Conservation (phyloP, 53 echinoderm and acorn worm species). For the Echinarachnius parma region DNA sequence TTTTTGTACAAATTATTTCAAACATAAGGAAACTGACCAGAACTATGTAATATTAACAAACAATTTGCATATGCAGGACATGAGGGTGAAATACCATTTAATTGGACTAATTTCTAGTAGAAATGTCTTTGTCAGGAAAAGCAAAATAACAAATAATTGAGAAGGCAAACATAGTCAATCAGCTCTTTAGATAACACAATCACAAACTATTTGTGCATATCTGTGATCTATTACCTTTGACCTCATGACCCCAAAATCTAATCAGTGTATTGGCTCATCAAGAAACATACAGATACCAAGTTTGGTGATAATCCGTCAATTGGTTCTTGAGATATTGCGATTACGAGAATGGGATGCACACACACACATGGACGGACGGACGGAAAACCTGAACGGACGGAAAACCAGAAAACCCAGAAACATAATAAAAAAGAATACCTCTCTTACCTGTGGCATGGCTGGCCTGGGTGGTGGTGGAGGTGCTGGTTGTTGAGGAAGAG, state of each 20-base stretch:
- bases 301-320: neutral
- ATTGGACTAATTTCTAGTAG: too few relatives aligned
- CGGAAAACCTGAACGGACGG: neutral
- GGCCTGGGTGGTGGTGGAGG: conserved; percentile 13
- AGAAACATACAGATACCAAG: neutral
- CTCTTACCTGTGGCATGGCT: conserved; percentile 15
- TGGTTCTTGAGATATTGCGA: neutral
- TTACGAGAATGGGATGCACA: too few relatives aligned
- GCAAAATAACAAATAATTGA: too few relatives aligned
- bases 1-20: too few relatives aligned
- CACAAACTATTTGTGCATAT: too few relatives aligned
- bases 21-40: too few relatives aligned
- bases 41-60: too few relatives aligned
- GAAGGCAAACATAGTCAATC: too few relatives aligned
- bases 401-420: neutral
- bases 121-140: too few relatives aligned
- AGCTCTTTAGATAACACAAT: too few relatives aligned
- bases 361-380: neutral
- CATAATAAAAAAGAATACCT: neutral
- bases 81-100: too few relatives aligned
- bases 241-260: neutral
- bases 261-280: neutral
- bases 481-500: neutral
- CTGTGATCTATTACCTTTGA: neutral
- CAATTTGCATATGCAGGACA: too few relatives aligned